phyloP scores from a whole-genome alignment of 2,797 vertebrate species.

The Danio jaintianensis region DNA sequence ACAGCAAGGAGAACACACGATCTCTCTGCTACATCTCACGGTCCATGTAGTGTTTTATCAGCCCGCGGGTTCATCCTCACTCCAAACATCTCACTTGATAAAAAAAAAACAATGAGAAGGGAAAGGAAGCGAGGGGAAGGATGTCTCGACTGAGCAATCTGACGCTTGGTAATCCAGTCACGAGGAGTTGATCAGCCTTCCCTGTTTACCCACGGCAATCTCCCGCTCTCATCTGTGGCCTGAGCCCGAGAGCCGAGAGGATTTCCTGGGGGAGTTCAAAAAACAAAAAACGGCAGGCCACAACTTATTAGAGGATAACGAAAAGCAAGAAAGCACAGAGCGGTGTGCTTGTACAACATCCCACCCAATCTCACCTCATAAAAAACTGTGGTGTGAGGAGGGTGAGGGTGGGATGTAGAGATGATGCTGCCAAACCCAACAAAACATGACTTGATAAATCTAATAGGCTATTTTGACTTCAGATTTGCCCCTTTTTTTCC shows the following conservation, averaged over 20 bases:
- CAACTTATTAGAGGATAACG: conserved; percentile 75
- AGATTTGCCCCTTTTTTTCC: conserved; percentile 87
- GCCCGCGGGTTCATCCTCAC: conserved; percentile 41
- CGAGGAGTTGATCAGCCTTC: conserved; percentile 63
- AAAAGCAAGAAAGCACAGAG: conserved; percentile 66
- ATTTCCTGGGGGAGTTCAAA: conserved; percentile 69
- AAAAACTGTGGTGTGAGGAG: conserved; percentile 60
- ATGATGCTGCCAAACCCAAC: conserved; percentile 72
- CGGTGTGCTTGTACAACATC: conserved; percentile 64
- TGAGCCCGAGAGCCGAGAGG: conserved; percentile 57
- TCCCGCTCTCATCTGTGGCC: conserved; percentile 65
- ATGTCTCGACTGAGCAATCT: conserved; percentile 54
- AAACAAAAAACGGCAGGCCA: conserved; percentile 63
- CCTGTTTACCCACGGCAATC: conserved; percentile 70
- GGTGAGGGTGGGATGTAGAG: conserved; percentile 17
- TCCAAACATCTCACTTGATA: conserved; percentile 51
- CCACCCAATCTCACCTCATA: conserved; percentile 64
- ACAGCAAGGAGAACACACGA: background rate
- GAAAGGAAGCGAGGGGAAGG: conserved; percentile 34
- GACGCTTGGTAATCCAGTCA: conserved; percentile 64
- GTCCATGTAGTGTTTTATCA: conserved; percentile 56
- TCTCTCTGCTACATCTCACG: conserved; percentile 8
- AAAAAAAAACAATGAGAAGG: conserved; percentile 47
- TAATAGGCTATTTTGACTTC: conserved; percentile 91
- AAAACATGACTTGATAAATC: conserved; percentile 90